A percentile compares a stretch with the other conserved stretches of the same genome.
Conservation (phyloP, 2,113 vertebrate genomes). For the Marmota flaviventris region DNA sequence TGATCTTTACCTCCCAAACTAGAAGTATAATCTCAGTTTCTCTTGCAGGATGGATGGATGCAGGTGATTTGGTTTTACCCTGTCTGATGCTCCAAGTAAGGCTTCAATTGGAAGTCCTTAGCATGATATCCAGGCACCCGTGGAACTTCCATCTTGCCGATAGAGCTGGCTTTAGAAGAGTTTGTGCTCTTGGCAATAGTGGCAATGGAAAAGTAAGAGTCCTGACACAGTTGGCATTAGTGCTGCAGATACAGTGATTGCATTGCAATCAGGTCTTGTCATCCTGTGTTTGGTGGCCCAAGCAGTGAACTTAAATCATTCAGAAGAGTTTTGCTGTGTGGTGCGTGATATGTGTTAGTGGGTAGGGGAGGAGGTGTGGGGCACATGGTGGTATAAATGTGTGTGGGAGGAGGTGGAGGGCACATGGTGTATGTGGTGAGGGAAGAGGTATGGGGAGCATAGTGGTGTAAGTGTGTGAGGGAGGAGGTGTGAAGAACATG, state of each 20-base stretch:
- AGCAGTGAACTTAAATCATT: not conserved
- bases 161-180: not conserved
- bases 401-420: no score
- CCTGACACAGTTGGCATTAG: not conserved
- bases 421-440: no score
- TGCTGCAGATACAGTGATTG: not conserved
- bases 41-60: not conserved
- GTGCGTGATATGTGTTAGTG: not conserved
- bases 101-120: not conserved
- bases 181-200: not conserved
- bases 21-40: not conserved
- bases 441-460: no score
- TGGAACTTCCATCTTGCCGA: not conserved
- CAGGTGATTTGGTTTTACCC: not conserved
- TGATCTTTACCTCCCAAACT: not conserved
- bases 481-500: not conserved
- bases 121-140: fast-evolving
- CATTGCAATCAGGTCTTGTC: not conserved
- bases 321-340: not conserved
- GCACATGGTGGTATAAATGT: no score
- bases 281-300: not conserved
- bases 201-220: not conserved
- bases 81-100: not conserved
- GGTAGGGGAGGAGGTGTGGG: no score
- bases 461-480: not conserved